Evolutionary conservation across 2,797 vertebrate genomes (phyloP), one percentile per base, ranked within the genome.

Genomic region (Picus viridis): DNA sequence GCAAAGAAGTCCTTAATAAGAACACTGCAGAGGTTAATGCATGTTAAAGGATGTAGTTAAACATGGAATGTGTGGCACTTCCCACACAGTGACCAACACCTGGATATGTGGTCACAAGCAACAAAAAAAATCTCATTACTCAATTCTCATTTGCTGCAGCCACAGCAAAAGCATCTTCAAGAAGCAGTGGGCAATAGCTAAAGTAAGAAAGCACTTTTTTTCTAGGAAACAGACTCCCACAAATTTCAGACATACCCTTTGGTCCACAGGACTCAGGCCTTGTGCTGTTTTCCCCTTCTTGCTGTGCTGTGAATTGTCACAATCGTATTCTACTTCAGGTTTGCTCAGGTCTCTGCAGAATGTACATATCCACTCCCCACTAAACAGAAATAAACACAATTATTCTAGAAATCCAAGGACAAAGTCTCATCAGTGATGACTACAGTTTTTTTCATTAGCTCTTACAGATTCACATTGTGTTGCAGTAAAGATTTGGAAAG

Each of bases 291-390:
- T 98, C 91, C 97, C 97, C 96, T 98, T 98, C 95, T 98, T 98
- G 96, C 95, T 98, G 79, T 98, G 98, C 26, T 98, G 98, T 83
- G 97, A 98, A 96, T 98, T 98, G 93, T 99, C 99, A 86, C 99
- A 99, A 96, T 99, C 99, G 93, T 99, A 99, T 93, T 99, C 98
- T n/a, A 99, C 98, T 97, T 99, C 99, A 32, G 99, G 99, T 65
- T 95, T 98, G 76, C 96, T 97, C 81, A 99, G 96, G 96, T 98
- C 99, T 97, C 99, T 98, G 95, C 99, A 99, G 97, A 99, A 99
- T 0, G 99, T 99, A 96, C 99, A 99, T 96, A 99, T 99, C 98
- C 99, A 99, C 87, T 99, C 99, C 69, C 99, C 99, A 96, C 99
- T 99, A 53, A 81, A 95, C 39, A 96, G 59, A 71, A 89, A 95